Evolutionary conservation across 2,888 invertebrate species (phyloP).

Genomic region (Synanthedon myopaeformis): DNA sequence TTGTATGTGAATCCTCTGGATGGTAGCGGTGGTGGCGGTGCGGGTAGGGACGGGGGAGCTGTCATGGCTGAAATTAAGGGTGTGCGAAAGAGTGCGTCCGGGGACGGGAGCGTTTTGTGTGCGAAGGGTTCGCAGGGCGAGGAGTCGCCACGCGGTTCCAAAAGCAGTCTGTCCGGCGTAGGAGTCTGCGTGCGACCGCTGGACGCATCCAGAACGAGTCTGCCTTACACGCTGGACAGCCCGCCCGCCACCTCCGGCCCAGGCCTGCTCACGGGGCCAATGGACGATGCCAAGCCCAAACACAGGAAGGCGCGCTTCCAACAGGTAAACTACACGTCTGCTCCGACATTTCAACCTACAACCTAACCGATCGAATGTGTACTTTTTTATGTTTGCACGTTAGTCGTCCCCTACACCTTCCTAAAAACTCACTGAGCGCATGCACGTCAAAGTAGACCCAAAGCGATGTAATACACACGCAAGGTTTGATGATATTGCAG

Average conservation of each 20-base stretch:
- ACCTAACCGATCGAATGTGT: background rate
- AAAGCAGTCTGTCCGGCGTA: constrained; percentile 55
- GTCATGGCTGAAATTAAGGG: constrained; percentile 58
- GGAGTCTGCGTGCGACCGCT: constrained; percentile 22
- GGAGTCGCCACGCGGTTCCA: constrained; percentile 58
- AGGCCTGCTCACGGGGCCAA: constrained; percentile 62
- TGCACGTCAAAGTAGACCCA: constrained; percentile 6
- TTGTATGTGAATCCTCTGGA: constrained; percentile 90
- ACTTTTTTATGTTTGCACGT: background rate
- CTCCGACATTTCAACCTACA: constrained; percentile 1
- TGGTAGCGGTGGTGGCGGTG: constrained; percentile 68
- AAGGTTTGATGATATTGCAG: constrained; percentile 18
- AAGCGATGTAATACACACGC: background rate
- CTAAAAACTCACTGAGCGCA: constrained; percentile 1
- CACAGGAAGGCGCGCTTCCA: constrained; percentile 89
- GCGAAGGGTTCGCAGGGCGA: constrained; percentile 67
- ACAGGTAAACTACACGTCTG: constrained; percentile 67
- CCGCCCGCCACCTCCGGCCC: constrained; percentile 67
- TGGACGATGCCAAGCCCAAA: constrained; percentile 73
- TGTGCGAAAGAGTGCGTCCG: constrained; percentile 85
- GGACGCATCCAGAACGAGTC: constrained; percentile 54
- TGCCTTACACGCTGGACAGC: constrained; percentile 49
- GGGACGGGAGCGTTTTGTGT: constrained; percentile 79
- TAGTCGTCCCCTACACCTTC: no score
- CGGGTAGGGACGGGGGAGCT: constrained; percentile 30